phyloP scores from a whole-genome alignment of 2,797 vertebrate species.

The Gouania willdenowi region DNA sequence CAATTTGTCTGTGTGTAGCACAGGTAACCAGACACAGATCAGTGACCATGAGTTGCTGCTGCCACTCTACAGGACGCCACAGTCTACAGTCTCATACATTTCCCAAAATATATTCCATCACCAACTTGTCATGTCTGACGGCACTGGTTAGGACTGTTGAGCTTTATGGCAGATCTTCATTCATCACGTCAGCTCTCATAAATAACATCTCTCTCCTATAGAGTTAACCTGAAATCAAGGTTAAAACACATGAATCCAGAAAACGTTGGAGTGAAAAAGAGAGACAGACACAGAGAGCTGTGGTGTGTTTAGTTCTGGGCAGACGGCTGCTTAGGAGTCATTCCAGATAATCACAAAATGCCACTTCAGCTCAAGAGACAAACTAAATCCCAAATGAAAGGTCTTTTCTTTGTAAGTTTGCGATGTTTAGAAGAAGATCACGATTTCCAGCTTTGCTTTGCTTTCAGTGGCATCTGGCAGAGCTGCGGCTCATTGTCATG shows the following conservation, averaged over 20 bases:
- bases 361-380: background rate
- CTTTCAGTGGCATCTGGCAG: conserved; percentile 54
- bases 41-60: conserved; percentile 20
- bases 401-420: conserved; percentile 11
- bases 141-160: conserved; percentile 20
- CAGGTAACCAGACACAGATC: conserved; percentile 14
- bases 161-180: conserved; percentile 3
- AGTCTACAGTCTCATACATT: conserved; percentile 23
- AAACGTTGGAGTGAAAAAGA: background rate
- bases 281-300: background rate
- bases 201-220: background rate
- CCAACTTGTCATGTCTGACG: conserved; percentile 27
- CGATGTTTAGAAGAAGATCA: conserved; percentile 29
- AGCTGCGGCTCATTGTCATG: conserved; percentile 67
- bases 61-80: conserved; percentile 20
- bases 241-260: conserved; percentile 1
- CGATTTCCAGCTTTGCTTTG: conserved; percentile 37
- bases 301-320: background rate
- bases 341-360: conserved; percentile 10
- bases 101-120: conserved; percentile 40
- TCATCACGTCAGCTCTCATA: conserved; percentile 6
- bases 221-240: background rate
- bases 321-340: background rate
- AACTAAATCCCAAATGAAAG: conserved; percentile 8
- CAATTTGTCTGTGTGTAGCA: conserved; percentile 7